Percentiles rank a stretch among this genome's conserved stretches.
phyloP scores from a whole-genome alignment of 1,140 invertebrate genomes.

The Parasteatoda tepidariorum region DNA sequence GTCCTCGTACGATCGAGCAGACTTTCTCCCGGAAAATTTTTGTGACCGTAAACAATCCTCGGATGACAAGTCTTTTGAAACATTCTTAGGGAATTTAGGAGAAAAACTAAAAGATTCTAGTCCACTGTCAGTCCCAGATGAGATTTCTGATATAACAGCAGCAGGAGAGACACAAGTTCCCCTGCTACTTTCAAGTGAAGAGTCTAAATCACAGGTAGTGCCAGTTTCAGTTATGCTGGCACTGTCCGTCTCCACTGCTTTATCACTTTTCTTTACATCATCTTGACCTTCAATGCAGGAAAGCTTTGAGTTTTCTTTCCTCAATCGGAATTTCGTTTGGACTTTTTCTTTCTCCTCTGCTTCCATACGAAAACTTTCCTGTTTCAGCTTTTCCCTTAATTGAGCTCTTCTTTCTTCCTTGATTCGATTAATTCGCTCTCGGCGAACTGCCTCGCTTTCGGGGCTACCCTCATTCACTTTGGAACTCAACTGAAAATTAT shows the following conservation, averaged over 20 bases:
- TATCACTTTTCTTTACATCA: conserved; percentile 33
- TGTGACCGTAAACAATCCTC: conserved; percentile 7
- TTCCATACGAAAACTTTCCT: conserved; percentile 80
- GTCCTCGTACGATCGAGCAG: conserved; percentile 21
- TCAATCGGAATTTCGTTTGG: conserved; percentile 45
- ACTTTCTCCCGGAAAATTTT: conserved; percentile 21
- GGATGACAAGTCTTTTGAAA: background rate
- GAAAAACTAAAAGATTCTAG: background rate
- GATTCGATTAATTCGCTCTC: conserved; percentile 83
- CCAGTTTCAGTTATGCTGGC: conserved; percentile 31
- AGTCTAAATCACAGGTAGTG: conserved; percentile 31
- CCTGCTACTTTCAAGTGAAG: background rate
- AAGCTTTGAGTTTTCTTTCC: conserved; percentile 30
- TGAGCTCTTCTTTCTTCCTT: conserved; percentile 90
- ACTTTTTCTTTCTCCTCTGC: conserved; percentile 67
- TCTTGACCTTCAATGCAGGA: background rate
- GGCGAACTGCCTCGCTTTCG: conserved; percentile 71
- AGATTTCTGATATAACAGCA: background rate
- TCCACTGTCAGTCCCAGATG: background rate
- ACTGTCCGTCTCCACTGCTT: conserved; percentile 54
- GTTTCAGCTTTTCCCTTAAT: conserved; percentile 85
- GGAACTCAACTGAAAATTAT: background rate
- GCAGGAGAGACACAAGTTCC: background rate
- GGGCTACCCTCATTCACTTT: conserved; percentile 8
- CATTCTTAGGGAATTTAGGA: background rate